Evolutionary conservation across 2,113 vertebrate species (phyloP).

Genomic region (Myotis yumanensis): DNA sequence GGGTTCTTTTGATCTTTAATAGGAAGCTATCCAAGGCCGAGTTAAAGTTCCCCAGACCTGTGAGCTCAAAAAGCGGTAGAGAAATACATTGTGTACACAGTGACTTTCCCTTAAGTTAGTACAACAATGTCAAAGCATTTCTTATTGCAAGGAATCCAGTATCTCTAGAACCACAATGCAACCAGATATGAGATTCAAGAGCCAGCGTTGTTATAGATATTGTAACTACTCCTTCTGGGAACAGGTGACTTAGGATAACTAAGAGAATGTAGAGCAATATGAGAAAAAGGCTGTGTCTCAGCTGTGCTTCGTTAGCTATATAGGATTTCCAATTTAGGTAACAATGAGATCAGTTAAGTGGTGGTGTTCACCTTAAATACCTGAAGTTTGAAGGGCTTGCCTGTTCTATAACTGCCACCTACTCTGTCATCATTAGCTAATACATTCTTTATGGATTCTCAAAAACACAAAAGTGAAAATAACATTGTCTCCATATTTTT

Average conservation of each 20-base stretch:
- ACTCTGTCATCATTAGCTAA: neutral
- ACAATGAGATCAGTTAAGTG: slow-evolving; percentile 16
- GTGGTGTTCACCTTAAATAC: neutral
- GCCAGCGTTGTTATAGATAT: neutral
- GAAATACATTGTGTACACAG: neutral
- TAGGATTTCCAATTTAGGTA: slow-evolving; percentile 56
- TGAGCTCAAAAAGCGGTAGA: neutral
- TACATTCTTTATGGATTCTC: neutral
- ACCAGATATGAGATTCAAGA: neutral
- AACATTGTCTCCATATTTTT: neutral
- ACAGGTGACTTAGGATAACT: neutral
- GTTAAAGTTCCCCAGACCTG: neutral
- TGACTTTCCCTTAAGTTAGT: neutral
- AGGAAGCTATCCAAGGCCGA: neutral
- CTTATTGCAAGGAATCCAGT: neutral
- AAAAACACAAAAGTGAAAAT: slow-evolving; percentile 18
- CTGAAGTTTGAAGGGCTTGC: neutral
- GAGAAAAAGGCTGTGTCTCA: neutral
- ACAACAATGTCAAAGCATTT: neutral
- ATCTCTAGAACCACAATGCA: neutral
- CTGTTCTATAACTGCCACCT: neutral
- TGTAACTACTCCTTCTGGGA: neutral
- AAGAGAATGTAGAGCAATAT: neutral
- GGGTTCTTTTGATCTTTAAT: neutral
- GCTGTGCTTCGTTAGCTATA: neutral